Evolutionary conservation across 2,113 vertebrate species (phyloP).

Genomic region (Rhinichthys klamathensis): DNA sequence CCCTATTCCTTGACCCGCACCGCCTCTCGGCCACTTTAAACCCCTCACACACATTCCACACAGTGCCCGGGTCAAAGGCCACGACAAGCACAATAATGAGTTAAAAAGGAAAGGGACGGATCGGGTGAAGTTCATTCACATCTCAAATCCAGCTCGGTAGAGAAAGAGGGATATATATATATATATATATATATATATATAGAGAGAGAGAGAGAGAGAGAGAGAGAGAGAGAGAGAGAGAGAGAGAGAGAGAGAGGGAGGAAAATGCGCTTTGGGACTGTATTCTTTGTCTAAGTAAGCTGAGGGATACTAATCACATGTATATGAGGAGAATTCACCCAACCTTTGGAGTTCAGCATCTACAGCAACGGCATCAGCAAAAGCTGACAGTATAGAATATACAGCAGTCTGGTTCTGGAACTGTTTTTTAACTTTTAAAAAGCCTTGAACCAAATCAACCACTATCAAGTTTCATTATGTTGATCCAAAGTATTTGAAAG

Average conservation of each 20-base stretch:
- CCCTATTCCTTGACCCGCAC: conserved; percentile 34
- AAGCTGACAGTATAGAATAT: not conserved
- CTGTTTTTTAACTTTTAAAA: not conserved
- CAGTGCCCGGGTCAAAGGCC: conserved; percentile 45
- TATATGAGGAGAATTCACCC: conserved; percentile 1
- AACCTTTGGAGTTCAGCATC: not conserved
- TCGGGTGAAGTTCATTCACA: conserved; percentile 48
- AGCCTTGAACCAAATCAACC: not conserved
- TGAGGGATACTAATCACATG: conserved; percentile 36
- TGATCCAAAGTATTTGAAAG: not conserved
- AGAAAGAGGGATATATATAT: not conserved
- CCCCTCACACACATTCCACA: conserved; percentile 43
- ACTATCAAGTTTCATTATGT: not conserved
- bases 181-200: too few species aligned
- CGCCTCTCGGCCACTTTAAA: not conserved
- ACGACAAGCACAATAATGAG: conserved; percentile 38
- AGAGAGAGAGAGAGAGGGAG: too few species aligned
- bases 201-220: not conserved
- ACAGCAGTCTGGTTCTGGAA: not conserved
- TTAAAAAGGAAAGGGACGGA: conserved; percentile 32
- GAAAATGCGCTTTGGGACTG: not conserved
- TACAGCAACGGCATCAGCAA: not conserved
- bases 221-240: not conserved
- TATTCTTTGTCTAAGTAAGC: conserved; percentile 23
- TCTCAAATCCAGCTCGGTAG: conserved; percentile 29